Evolutionary conservation across 2,888 invertebrate species (phyloP), one percentile per base, ranked within the genome.

Genomic region (Drosophila leonis): DNA sequence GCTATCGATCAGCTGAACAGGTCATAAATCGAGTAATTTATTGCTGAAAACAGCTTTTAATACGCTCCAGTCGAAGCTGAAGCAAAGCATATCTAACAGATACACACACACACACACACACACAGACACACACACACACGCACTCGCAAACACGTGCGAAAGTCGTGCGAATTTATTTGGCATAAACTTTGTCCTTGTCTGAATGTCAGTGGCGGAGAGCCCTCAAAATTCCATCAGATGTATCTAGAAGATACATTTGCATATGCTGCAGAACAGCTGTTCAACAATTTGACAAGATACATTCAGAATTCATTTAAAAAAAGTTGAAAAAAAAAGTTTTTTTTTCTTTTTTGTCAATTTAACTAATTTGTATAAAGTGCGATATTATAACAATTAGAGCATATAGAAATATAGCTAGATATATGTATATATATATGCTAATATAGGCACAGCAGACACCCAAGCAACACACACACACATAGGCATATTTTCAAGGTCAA

Each of bases 401-500:
- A 67, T 48, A 51, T 48, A 33, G 59, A 39, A 48, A 46, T 39
- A 39, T 44, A 44, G 7, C 46, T 37, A 37, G 31, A 54, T 37
- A n/a, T 15, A 24, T 24, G 4, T 24, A 4, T 4, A n/a, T 24
- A 24, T 24, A 42, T 57, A 37, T 42, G 57, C 55, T n/a, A 55
- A 31, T 59, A 44, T 48, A 35, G 18, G n/a, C 67, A 75, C n/a
- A 52, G 59, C 24, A 63, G 13, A 12, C 48, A 57, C 24, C 44
- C 41, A 51, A 57, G 12, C 44, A 24, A 46, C 46, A 49, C 33
- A 67, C 42, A 61, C 56, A 20, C 65, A 80, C 41, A 37, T 7
- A n/a, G 27, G n/a, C 63, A 90, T 72, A 80, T 75, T 81, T 80
- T 91, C 91, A 91, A 91, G 90, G 91, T 91, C 90, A 90, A 80